Base-by-base conservation (phyloP, 2,113 vertebrate species). In the Donacobius atricapilla region DNA sequence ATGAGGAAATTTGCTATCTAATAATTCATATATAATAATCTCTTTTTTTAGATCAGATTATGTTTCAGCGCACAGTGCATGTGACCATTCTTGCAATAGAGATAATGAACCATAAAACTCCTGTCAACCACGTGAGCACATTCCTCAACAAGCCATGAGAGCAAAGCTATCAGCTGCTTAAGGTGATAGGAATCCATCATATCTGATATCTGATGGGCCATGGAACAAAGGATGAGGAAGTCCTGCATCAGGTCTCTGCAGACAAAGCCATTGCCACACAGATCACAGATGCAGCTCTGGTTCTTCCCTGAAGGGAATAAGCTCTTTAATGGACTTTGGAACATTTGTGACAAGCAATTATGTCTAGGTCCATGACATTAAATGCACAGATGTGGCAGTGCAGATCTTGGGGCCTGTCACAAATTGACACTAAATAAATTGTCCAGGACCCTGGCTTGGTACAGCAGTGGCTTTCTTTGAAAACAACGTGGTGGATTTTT, bases 341-440 rank as follows among this genome's bases (percentile, higher is more conserved):
- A 33, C 61, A 30, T 76, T 56, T 61, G 31, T 22, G 87, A 87
- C 85, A 94, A 96, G 90, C 89, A 93, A 93, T 94, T 95, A 92
- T 45, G 90, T 95, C 79, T 60, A 73, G 33, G 79, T 73, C 83
- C 39, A 47, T 92, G 91, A 87, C 82, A 80, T 88, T 96, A 95
- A 96, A 95, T 73, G 71, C 68, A 86, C 37, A 56, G 84, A 93
- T 2, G 14, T 89, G 93, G 75, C 81, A 92, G 77, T 61, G 69
- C 69, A 72, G 69, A 89, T 97, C 94, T 96, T 83, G 81, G 69
- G 77, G 76, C 40, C 87, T 94, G 93, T 93, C 58, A 91, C 78
- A 89, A 86, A 96, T 61, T 89, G 93, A 89, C 90, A 68, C 66
- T 92, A 93, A 97, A 95, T 90, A 85, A 96, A 93, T 93, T 93